These are phyloP conservation scores for Nannoperca obscura DNA, from an alignment of 2,797 vertebrate genomes.

Conservation along the genomic window DNA sequence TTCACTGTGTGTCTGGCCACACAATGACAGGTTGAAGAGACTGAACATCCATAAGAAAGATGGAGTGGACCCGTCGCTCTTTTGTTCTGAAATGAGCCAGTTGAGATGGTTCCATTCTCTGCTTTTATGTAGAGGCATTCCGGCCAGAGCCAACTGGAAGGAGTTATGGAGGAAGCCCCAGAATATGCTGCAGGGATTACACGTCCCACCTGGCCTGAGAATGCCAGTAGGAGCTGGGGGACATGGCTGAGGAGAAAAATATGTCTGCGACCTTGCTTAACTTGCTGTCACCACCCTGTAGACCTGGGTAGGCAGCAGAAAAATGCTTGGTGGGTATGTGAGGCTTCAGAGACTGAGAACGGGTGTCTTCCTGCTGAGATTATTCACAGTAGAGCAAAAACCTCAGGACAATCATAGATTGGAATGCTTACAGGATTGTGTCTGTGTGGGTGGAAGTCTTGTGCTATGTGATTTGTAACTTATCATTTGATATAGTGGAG, in stretches of 20 bases:
- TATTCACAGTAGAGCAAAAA: conserved; percentile 15
- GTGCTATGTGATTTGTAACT: conserved; percentile 14
- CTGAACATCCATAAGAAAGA: neutral
- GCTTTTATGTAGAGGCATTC: conserved; percentile 3
- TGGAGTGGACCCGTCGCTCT: neutral
- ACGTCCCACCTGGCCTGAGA: conserved; percentile 9
- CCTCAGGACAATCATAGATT: neutral
- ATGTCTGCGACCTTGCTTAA: conserved; percentile 9
- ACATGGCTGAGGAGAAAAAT: conserved; percentile 12
- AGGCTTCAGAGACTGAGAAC: conserved; percentile 19
- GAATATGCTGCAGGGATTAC: conserved; percentile 19
- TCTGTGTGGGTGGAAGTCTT: conserved; percentile 18
- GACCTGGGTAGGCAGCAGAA: conserved; percentile 4
- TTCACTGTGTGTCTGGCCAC: neutral
- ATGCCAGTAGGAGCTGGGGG: conserved; percentile 8
- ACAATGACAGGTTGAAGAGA: conserved; percentile 1
- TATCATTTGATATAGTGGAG: conserved; percentile 8
- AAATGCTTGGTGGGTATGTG: conserved; percentile 2
- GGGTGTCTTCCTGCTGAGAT: conserved; percentile 10
- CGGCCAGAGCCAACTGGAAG: conserved; percentile 15
- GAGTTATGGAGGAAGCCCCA: conserved; percentile 11
- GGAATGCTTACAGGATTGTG: neutral
- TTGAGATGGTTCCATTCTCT: neutral
- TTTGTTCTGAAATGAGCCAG: conserved; percentile 14
- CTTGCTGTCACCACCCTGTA: neutral